These are phyloP conservation scores for Moxostoma hubbsi DNA, from an alignment of 2,797 vertebrate species.

Conservation along the genomic window DNA sequence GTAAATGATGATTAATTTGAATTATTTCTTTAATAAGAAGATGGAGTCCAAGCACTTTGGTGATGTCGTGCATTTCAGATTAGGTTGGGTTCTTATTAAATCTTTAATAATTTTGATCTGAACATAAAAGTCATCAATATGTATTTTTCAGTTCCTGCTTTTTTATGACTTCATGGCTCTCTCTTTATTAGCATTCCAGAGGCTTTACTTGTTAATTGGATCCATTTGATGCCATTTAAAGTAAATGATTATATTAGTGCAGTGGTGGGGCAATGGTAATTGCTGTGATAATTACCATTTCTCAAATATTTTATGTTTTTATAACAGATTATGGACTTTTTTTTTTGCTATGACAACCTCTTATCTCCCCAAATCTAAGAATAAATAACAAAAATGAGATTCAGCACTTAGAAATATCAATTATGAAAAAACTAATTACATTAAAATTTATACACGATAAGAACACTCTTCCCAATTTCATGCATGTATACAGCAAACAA, in stretches of 20 bases:
- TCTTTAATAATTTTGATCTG: not conserved
- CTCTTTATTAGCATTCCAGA: conserved; percentile 5
- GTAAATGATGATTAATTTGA: no score
- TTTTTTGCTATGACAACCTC: not conserved
- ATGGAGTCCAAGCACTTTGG: no score
- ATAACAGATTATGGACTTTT: not conserved
- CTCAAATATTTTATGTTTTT: not conserved
- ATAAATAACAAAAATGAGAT: not conserved
- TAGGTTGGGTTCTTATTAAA: no score
- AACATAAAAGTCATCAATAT: not conserved
- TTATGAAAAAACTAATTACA: not conserved
- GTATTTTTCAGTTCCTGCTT: not conserved
- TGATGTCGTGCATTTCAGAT: no score
- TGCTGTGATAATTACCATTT: not conserved
- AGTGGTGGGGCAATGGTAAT: not conserved
- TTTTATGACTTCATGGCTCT: not conserved
- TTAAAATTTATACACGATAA: not conserved
- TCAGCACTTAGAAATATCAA: no score
- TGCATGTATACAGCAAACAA: not conserved
- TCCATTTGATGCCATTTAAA: conserved; percentile 37
- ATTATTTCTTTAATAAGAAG: no score
- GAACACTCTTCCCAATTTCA: not conserved
- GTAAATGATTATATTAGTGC: conserved; percentile 16
- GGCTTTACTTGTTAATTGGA: conserved; percentile 36
- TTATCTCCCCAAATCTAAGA: not conserved